Evolutionary conservation across 2,113 vertebrate genomes (phyloP), one percentile per base, ranked within the genome.

Genomic region (Nematolebias whitei): DNA sequence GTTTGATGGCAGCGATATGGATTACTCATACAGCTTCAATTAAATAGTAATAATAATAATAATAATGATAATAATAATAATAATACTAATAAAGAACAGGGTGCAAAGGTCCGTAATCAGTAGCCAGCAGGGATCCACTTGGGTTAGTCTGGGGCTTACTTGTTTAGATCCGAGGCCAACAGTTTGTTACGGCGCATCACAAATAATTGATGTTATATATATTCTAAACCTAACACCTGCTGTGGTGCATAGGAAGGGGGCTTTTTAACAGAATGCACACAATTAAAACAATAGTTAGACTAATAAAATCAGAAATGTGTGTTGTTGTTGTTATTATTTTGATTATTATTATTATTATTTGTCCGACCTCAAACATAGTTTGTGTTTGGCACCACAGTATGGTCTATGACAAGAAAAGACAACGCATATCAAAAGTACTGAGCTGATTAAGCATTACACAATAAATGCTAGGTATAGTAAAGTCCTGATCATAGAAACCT

Each of bases 151-250:
- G 22, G n/a, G 26, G 43, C 49, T 44, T 39, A 12, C 38, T 11
- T 16, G 29, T 68, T 54, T 57, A 54, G 61, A 45, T 48, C 22
- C 19, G 51, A 68, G 12, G 44, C 10, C 47, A 47, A 26, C 9
- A 39, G 20, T 61, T 71, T 57, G 19, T 41, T 60, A 63, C 29
- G 43, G 22, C 4, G 5, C 22, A 64, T 39, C 12, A 20, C 18
- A 29, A 60, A 45, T 20, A 50, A 84, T 49, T 55, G 69, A 76
- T 71, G 68, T 78, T 53, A 43, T 66, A 35, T 56, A 48, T 48
- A 48, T 50, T 44, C 41, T 45, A 22, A 58, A 48, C 23, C 23
- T 32, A 45, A 61, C 23, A 48, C 32, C 8, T 24, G 22, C 44
- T 66, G 61, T 13, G 49, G n/a, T 49, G 56, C n/a, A 68, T 44